Evolutionary conservation across 1,140 invertebrate species (phyloP).

Genomic region (Drosophila seguyi): DNA sequence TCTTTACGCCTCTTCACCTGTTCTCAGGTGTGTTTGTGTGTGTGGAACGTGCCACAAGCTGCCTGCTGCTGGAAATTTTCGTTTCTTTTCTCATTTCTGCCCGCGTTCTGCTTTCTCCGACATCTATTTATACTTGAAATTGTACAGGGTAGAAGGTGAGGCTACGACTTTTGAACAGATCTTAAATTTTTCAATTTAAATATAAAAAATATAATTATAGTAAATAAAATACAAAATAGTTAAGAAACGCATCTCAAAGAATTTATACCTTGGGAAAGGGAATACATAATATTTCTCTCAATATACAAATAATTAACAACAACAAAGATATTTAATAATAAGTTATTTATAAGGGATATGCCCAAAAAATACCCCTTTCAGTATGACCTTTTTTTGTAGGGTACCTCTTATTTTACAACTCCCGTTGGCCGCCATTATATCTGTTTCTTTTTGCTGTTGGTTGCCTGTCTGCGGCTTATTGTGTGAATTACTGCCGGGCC

Average conservation of each 20-base stretch:
- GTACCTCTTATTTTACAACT: conserved; percentile 21
- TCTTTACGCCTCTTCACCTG: not conserved
- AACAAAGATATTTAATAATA: too few relatives aligned
- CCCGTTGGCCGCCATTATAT: conserved; percentile 5
- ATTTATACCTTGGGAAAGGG: not conserved
- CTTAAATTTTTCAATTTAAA: not conserved
- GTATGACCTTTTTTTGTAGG: not conserved
- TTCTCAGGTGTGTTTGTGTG: conserved; percentile 29
- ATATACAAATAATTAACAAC: too few relatives aligned
- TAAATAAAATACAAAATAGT: not conserved
- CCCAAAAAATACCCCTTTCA: not conserved
- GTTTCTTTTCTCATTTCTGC: conserved; percentile 32
- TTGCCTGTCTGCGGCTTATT: conserved; percentile 75
- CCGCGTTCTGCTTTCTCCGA: conserved; percentile 5
- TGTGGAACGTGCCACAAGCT: conserved; percentile 49
- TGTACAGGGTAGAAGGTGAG: conserved; percentile 11
- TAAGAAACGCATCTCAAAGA: not conserved
- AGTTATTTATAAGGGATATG: too few relatives aligned
- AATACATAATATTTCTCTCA: not conserved
- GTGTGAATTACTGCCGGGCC: conserved; percentile 71
- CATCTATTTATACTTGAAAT: conserved; percentile 16
- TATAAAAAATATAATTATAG: not conserved
- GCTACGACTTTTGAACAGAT: not conserved
- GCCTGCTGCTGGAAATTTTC: conserved; percentile 30
- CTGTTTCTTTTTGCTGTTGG: conserved; percentile 18